Evolutionary conservation across 1,140 invertebrate species (phyloP).

Genomic region (Hyphantria cunea): DNA sequence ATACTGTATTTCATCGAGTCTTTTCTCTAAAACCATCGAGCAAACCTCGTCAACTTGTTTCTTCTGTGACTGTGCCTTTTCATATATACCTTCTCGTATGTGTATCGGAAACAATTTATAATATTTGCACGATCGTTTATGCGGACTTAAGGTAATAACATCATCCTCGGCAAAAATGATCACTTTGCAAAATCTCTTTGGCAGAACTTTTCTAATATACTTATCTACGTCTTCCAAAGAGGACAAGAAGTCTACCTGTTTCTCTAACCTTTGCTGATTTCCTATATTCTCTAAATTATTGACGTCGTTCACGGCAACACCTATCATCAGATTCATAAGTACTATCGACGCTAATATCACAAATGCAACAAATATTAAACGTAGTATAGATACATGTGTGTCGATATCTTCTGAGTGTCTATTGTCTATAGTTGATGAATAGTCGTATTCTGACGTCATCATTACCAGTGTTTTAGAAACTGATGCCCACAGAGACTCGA

Average conservation of each 20-base stretch:
- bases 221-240: conserved; percentile 62
- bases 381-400: conserved; percentile 62
- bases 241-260: conserved; percentile 76
- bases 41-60: no score
- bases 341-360: conserved; percentile 85
- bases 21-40: no score
- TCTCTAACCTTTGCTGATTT: conserved; percentile 71
- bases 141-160: no score
- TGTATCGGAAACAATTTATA: no score
- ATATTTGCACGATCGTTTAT: no score
- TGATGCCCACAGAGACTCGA: conserved; percentile 73
- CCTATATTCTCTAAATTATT: conserved; percentile 82
- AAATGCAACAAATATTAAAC: conserved; percentile 83
- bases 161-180: no score
- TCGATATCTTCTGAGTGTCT: conserved; percentile 56
- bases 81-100: no score
- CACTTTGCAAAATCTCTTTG: no score
- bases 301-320: conserved; percentile 85
- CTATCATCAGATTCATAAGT: conserved; percentile 85
- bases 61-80: no score
- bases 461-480: conserved; percentile 82
- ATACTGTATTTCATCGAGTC: no score
- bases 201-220: no score
- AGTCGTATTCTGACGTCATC: conserved; percentile 84
- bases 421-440: conserved; percentile 68